phyloP scores from a whole-genome alignment of 2,888 invertebrate genomes.

The Stenodema calcarata region DNA sequence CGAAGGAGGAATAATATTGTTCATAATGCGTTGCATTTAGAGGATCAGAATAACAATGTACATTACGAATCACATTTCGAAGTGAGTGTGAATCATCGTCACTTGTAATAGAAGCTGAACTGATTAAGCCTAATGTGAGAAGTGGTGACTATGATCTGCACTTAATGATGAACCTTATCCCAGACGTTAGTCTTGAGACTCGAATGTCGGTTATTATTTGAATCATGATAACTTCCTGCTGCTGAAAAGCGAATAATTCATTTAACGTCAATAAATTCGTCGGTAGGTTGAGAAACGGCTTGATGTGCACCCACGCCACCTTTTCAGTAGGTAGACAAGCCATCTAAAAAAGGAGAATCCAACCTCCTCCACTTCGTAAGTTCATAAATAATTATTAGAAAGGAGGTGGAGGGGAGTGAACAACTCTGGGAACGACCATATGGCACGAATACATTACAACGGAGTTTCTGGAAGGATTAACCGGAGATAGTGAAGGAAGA shows the following conservation, averaged over 20 bases:
- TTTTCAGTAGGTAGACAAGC: background rate
- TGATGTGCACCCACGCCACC: background rate
- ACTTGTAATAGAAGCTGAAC: no score
- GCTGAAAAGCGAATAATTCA: background rate
- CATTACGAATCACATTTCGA: background rate
- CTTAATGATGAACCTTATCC: background rate
- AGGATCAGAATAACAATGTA: background rate
- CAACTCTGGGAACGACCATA: slow-evolving; percentile 18
- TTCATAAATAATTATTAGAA: slow-evolving; percentile 32
- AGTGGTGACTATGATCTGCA: background rate
- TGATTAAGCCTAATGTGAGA: background rate
- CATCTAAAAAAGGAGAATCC: background rate
- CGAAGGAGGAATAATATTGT: background rate
- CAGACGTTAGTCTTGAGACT: no score
- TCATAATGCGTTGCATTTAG: background rate
- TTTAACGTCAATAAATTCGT: background rate
- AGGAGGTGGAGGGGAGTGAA: background rate
- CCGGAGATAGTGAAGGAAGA: background rate
- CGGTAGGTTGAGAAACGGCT: background rate
- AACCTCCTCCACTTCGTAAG: background rate
- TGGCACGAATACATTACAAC: slow-evolving; percentile 11
- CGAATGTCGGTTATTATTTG: no score
- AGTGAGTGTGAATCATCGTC: background rate
- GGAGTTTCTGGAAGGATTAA: slow-evolving; percentile 14
- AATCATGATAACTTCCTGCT: no score